phyloP scores from a whole-genome alignment of 2,888 invertebrate species.

The Napeogenes sylphis region DNA sequence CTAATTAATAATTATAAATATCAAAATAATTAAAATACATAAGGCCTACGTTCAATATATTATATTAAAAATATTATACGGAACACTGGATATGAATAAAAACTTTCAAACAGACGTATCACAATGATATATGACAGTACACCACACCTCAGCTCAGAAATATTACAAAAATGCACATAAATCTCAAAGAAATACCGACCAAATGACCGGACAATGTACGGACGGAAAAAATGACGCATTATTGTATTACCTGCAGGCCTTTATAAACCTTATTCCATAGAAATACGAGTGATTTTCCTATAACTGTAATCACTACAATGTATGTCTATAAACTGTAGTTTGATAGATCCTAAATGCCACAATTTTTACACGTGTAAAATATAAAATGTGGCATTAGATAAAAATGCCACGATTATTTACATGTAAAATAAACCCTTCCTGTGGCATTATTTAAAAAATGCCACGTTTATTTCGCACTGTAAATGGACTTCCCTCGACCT shows the following conservation, averaged over 20 bases:
- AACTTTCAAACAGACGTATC: not conserved
- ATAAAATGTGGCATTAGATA: no score
- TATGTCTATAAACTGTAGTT: no score
- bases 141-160: not conserved
- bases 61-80: no score
- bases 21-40: no score
- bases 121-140: not conserved
- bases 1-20: no score
- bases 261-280: not conserved
- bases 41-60: no score
- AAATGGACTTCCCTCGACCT: conserved; percentile 14
- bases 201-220: conserved; percentile 4
- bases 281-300: not conserved
- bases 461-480: not conserved
- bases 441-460: conserved; percentile 5
- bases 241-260: not conserved
- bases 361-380: no score
- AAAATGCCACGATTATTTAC: no score
- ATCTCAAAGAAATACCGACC: conserved; percentile 6
- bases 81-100: no score
- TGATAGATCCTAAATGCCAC: no score
- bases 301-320: no score
- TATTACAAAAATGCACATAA: conserved; percentile 5
- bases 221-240: not conserved
- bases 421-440: not conserved